Percentiles rank a stretch among this genome's conserved stretches.
Evolutionary conservation across 2,888 invertebrate species (phyloP).

Genomic region (Xestia c-nigrum): DNA sequence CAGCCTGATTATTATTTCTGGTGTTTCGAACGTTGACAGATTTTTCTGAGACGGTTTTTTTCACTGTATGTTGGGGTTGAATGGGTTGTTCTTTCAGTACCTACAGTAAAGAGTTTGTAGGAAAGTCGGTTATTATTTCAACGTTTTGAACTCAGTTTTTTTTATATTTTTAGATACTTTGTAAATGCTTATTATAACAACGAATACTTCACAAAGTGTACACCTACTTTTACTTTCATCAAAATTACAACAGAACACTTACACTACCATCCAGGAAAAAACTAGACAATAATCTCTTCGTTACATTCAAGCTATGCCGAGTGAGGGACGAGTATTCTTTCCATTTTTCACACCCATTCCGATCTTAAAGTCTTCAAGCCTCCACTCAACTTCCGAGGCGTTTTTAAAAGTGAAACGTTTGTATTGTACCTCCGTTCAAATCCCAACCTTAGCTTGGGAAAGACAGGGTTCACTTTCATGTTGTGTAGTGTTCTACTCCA

Average conservation of each 20-base stretch:
- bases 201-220: not conserved
- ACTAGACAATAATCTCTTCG: conserved; percentile 55
- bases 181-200: not conserved
- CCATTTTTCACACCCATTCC: conserved; percentile 79
- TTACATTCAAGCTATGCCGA: conserved; percentile 60
- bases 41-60: conserved; percentile 2
- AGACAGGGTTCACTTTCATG: conserved; percentile 62
- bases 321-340: conserved; percentile 62
- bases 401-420: conserved; percentile 82
- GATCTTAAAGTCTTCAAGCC: conserved; percentile 77
- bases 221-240: not conserved
- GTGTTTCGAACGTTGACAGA: conserved; percentile 1
- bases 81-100: not conserved
- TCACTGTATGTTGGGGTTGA: not conserved
- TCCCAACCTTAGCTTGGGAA: conserved; percentile 55
- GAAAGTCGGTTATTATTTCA: not conserved
- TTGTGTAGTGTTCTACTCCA: conserved; percentile 57
- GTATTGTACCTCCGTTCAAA: conserved; percentile 56
- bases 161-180: not conserved
- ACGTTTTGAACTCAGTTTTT: not conserved
- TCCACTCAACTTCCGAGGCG: conserved; percentile 72
- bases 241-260: conserved; percentile 16
- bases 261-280: conserved; percentile 20
- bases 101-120: not conserved
- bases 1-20: conserved; percentile 61